A percentile compares a stretch with the other conserved stretches of the same genome.
Evolutionary conservation across 2,113 vertebrate species (phyloP).

Genomic region (Crotophaga sulcirostris): DNA sequence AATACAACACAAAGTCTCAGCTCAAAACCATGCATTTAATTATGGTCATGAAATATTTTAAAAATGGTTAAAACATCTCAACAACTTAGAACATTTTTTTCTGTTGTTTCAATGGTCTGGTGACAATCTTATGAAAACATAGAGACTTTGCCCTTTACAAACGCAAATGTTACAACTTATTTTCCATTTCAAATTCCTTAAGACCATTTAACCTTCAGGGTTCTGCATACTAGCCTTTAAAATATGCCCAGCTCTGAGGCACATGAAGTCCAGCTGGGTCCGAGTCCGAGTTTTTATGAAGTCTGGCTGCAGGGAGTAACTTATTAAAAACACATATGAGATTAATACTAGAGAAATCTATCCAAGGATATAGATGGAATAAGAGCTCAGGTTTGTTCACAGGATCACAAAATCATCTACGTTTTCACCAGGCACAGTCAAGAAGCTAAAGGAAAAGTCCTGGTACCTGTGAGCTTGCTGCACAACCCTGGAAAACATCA

Average conservation of each 20-base stretch:
- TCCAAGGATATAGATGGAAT: background rate
- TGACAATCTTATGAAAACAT: background rate
- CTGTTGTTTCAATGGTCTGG: background rate
- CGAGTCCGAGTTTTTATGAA: background rate
- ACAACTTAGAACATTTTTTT: background rate
- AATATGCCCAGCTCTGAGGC: background rate
- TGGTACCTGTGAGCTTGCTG: fast-evolving
- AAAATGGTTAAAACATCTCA: background rate
- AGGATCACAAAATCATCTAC: background rate
- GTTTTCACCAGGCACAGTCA: background rate
- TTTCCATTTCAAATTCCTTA: background rate
- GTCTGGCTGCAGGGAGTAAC: background rate
- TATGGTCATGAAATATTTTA: background rate
- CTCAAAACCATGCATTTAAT: background rate
- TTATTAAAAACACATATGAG: background rate
- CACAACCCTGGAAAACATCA: background rate
- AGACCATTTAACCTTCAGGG: background rate
- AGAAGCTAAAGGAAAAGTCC: background rate
- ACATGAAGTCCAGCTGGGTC: background rate
- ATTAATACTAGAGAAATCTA: background rate
- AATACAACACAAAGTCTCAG: background rate
- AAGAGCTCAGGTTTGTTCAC: background rate
- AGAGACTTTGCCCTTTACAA: background rate
- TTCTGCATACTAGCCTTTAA: background rate
- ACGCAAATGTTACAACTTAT: background rate